Evolutionary conservation across 92 coral and sea anemone genomes (phyloP), one percentile per base, ranked within the genome.

Genomic region (Heteractis magnifica): DNA sequence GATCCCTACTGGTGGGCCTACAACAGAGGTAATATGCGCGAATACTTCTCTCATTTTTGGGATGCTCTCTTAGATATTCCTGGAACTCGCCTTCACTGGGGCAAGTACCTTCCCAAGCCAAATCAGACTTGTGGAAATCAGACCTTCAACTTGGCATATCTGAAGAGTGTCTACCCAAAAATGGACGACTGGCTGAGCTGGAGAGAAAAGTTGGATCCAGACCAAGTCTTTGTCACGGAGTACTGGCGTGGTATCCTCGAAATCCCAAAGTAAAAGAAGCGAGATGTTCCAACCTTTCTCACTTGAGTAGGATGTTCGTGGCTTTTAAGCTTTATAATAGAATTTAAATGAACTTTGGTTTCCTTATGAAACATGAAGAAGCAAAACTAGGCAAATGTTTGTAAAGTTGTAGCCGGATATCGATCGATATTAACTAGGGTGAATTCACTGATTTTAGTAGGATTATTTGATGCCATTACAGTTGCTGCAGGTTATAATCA

Each of bases 11-110:
- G 95, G 95, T 92, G 90, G 89, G 84, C 83, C 12, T 77, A 74
- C 85, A 92, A 92, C 82, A 84, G 56, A 78, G 95, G 95, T 6
- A 85, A 86, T 76, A 53, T 41, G 23, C 86, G 95, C 26, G 41
- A 62, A 48, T 90, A 83, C 79, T 92, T 90, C 82, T 72, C 90
- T 19, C 76, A 53, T 58, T 84, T 90, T 80, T 92, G 95, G 95
- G 84, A 90, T 76, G 90, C 44, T 9, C 52, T 92, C 49, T 84
- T 92, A 15, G 90, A 75, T 21, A 79, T 90, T 10, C 86, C 89
- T 18, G 86, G 91, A 21, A 77, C 91, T 16, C 92, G 96, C 49
- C 94, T 90, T 18, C 94, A 92, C 83, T 92, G 96, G 96, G 94
- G 96, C 3, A 92, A 92, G 86, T 90, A 90, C 82, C 94, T 92